A percentile compares a stretch with the other conserved stretches of the same genome.
phyloP scores from a whole-genome alignment of 2,888 invertebrate species.

The Cryptocephalus primarius region DNA sequence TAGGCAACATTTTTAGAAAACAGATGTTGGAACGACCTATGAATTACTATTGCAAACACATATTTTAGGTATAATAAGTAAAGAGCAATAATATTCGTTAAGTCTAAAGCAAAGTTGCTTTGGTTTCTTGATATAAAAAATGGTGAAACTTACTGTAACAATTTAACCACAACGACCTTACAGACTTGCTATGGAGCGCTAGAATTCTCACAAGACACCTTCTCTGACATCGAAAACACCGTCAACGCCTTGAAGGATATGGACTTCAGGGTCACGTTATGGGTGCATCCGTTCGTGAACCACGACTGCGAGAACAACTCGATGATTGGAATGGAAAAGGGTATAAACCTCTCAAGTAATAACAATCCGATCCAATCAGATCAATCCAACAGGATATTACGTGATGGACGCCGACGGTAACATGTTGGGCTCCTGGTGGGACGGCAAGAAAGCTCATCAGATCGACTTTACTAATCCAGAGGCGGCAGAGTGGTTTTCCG shows the following conservation, averaged over 20 bases:
- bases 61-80: too few species aligned
- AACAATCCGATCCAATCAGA: background rate
- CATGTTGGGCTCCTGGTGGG: conserved; percentile 41
- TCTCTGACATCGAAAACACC: conserved; percentile 54
- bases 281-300: conserved; percentile 83
- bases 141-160: too few species aligned
- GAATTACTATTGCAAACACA: too few species aligned
- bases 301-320: conserved; percentile 42
- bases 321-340: conserved; percentile 8
- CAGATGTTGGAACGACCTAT: too few species aligned
- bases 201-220: conserved; percentile 49
- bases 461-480: conserved; percentile 64
- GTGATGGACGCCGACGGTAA: conserved; percentile 40
- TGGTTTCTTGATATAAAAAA: too few species aligned
- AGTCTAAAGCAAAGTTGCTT: too few species aligned
- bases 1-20: too few species aligned
- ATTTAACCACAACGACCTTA: background rate
- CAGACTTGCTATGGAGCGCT: conserved; percentile 29
- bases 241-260: conserved; percentile 49
- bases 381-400: conserved; percentile 36
- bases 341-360: background rate
- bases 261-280: conserved; percentile 67
- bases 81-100: too few species aligned
- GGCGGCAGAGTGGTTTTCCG: conserved; percentile 49
- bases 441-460: conserved; percentile 44